Evolutionary conservation across 1,140 invertebrate genomes (phyloP).

Genomic region (Saccostrea glomerata): DNA sequence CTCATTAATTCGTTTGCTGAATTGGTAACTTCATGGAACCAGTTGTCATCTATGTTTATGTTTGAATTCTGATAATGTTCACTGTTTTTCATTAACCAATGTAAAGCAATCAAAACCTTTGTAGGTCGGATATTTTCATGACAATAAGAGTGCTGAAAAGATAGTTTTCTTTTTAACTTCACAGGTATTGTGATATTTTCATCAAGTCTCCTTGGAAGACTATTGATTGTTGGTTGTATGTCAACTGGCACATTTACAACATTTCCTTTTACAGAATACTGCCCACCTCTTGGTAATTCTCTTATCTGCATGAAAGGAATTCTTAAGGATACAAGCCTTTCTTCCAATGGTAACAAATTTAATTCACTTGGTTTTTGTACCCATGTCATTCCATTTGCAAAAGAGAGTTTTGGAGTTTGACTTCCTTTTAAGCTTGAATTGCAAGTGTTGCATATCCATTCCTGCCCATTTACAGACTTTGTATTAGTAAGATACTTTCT

Average conservation of each 20-base stretch:
- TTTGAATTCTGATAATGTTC: conserved; percentile 46
- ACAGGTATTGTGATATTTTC: conserved; percentile 49
- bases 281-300: conserved; percentile 18
- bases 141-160: conserved; percentile 41
- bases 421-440: neutral
- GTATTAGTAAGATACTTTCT: neutral
- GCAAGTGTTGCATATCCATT: conserved; percentile 44
- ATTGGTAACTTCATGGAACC: conserved; percentile 32
- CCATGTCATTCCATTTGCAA: conserved; percentile 39
- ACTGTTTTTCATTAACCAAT: conserved; percentile 5
- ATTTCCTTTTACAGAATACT: conserved; percentile 44
- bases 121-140: conserved; percentile 54
- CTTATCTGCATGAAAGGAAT: no score
- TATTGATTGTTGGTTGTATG: conserved; percentile 49
- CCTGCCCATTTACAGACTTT: conserved; percentile 39
- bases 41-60: conserved; percentile 37
- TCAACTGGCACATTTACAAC: conserved; percentile 43
- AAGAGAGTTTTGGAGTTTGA: conserved; percentile 35
- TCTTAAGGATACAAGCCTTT: conserved; percentile 40
- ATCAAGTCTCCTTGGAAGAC: conserved; percentile 51
- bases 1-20: conserved; percentile 15
- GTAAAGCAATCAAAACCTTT: conserved; percentile 41
- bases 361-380: conserved; percentile 34
- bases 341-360: conserved; percentile 45
- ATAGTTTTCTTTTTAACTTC: conserved; percentile 49